Evolutionary conservation across 1,140 invertebrate genomes (phyloP).

Genomic region (Ceratoteleas bidentatus): DNA sequence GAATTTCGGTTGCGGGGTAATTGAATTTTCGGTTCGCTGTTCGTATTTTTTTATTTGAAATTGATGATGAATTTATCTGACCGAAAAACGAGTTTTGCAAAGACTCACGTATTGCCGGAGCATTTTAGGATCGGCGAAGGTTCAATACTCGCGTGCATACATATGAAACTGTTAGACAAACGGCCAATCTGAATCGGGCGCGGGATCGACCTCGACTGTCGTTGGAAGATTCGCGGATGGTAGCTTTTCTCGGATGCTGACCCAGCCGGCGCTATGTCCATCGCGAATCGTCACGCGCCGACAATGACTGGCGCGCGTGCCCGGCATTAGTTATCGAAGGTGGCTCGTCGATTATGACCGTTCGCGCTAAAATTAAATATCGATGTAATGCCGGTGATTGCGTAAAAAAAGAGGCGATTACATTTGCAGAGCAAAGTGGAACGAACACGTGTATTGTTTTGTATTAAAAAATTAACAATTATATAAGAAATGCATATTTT

Average conservation of each 20-base stretch:
- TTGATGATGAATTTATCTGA: no score
- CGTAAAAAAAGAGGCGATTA: slow-evolving; percentile 23
- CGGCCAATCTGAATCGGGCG: slow-evolving; percentile 11
- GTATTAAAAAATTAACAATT: not conserved
- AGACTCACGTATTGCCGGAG: not conserved
- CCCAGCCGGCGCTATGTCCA: slow-evolving; percentile 71
- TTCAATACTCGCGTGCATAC: not conserved
- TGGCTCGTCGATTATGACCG: slow-evolving; percentile 49
- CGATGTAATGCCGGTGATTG: slow-evolving; percentile 66
- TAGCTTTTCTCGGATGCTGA: slow-evolving; percentile 72
- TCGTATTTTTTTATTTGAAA: no score
- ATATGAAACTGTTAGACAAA: slow-evolving; percentile 22
- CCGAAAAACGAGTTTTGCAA: no score
- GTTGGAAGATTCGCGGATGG: slow-evolving; percentile 15
- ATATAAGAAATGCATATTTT: no score
- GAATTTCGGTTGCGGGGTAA: no score
- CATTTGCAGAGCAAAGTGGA: not conserved
- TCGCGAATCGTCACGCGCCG: slow-evolving; percentile 68
- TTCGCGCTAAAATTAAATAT: slow-evolving; percentile 71
- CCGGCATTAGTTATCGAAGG: slow-evolving; percentile 55
- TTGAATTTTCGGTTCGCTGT: no score
- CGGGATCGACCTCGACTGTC: slow-evolving; percentile 47
- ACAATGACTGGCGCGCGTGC: slow-evolving; percentile 69
- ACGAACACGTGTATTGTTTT: not conserved
- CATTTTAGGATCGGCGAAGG: slow-evolving; percentile 3